Evolutionary conservation across 2,888 invertebrate species (phyloP).

Genomic region (Meteorus colon): DNA sequence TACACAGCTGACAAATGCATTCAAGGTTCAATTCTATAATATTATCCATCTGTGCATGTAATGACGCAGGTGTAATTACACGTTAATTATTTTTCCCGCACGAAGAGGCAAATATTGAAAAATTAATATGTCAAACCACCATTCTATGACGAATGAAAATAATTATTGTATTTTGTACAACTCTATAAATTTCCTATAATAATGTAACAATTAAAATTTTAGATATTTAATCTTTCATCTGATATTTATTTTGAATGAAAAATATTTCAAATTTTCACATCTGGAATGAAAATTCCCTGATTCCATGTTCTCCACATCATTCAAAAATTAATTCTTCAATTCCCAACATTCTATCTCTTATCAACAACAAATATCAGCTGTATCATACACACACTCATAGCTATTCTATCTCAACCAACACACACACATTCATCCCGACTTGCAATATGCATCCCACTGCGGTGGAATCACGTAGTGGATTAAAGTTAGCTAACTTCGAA

Average conservation of each 20-base stretch:
- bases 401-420: neutral
- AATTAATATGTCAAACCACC: neutral
- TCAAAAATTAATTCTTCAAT: too few species aligned
- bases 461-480: constrained; percentile 52
- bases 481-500: constrained; percentile 48
- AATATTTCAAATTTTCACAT: too few species aligned
- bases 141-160: neutral
- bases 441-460: constrained; percentile 41
- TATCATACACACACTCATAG: neutral
- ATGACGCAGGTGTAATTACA: constrained; percentile 13
- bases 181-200: neutral
- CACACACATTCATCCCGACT: constrained; percentile 35
- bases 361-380: too few species aligned
- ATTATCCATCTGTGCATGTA: constrained; percentile 16
- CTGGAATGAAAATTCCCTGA: too few species aligned
- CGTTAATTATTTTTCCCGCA: constrained; percentile 12
- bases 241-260: too few species aligned
- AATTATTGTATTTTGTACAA: neutral
- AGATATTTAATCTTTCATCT: too few species aligned
- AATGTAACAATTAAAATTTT: neutral
- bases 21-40: constrained; percentile 26
- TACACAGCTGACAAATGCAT: neutral
- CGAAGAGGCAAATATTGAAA: neutral
- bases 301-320: too few species aligned
- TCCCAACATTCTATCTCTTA: too few species aligned